phyloP scores from a whole-genome alignment of 2,888 invertebrate genomes.

The Panorpa germanica region DNA sequence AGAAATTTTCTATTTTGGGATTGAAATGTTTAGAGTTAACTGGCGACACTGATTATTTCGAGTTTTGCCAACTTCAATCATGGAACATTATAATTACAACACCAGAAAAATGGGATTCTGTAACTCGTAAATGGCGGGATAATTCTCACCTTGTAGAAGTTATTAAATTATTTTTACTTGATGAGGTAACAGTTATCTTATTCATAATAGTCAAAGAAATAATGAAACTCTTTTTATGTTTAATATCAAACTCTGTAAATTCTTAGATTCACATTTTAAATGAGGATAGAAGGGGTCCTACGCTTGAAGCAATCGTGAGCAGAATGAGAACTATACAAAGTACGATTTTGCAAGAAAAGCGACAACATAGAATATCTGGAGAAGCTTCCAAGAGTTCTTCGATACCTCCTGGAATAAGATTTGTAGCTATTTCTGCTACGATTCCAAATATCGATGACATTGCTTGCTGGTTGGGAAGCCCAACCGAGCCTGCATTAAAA shows the following conservation, averaged over 20 bases:
- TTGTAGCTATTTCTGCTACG: conserved; percentile 63
- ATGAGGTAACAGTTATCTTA: conserved; percentile 32
- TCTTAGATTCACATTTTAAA: conserved; percentile 44
- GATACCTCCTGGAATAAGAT: conserved; percentile 36
- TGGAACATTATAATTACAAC: conserved; percentile 56
- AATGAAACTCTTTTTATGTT: conserved; percentile 1
- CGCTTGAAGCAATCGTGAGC: conserved; percentile 59
- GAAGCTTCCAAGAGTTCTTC: too few species aligned
- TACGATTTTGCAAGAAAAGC: conserved; percentile 1
- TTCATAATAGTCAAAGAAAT: not conserved
- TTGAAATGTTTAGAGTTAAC: conserved; percentile 50
- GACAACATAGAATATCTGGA: conserved; percentile 5
- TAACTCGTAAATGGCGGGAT: conserved; percentile 57
- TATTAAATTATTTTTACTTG: conserved; percentile 49
- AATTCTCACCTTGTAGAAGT: conserved; percentile 37
- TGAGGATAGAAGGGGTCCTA: conserved; percentile 51
- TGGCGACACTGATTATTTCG: conserved; percentile 51
- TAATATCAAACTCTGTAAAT: conserved; percentile 5
- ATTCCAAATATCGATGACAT: conserved; percentile 61
- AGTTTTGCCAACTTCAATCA: conserved; percentile 29
- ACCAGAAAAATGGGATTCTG: conserved; percentile 71
- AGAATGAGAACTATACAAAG: conserved; percentile 58
- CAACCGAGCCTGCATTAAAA: conserved; percentile 26
- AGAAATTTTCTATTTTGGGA: conserved; percentile 42
- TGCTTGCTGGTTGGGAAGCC: conserved; percentile 44